Evolutionary conservation across 2,797 vertebrate genomes (phyloP), one percentile per base, ranked within the genome.

Genomic region (Nannoperca obscura): DNA sequence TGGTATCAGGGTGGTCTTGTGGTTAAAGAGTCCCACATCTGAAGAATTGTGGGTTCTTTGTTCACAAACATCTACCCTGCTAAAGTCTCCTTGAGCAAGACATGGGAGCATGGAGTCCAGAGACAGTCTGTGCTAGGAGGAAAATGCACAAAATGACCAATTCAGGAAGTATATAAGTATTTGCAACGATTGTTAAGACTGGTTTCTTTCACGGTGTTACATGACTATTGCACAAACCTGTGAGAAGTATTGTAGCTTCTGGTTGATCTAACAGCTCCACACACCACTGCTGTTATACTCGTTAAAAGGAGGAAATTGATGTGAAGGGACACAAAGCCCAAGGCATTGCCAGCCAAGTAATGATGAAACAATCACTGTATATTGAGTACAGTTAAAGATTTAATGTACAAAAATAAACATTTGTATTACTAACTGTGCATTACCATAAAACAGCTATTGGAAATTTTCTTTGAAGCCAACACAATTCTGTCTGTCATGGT

Each of bases 281-380:
- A 72, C 78, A 19, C 57, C 1, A 34, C 71, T 42, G 58, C 74
- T 30, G 49, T 58, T 61, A 42, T 65, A n/a, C 52, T 74, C 30
- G 77, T 64, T 82, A 58, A 81, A 85, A 69, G 66, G 46, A 64
- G 24, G 42, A 74, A 19, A 74, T 90, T 73, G 55, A 83, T 87
- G 81, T 64, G 72, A 80, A 77, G 78, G 84, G 82, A 91, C 82
- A 74, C 55, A 50, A 78, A 65, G 77, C 81, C 83, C 74, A 52
- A 64, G 84, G 84, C 81, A 13, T 80, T 61, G 77, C 63, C 81
- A 85, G 77, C 87, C 85, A 83, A 63, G 38, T 42, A 49, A 69
- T 86, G 84, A 89, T 82, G 87, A 90, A 89, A 88, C 70, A 78
- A 83, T 85, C 74, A 52, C 61, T 14, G 67, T 71, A 46, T 60